These are phyloP conservation scores for Zenarchopterus dispar DNA, from an alignment of 2,797 vertebrate species.

Conservation along the genomic window DNA sequence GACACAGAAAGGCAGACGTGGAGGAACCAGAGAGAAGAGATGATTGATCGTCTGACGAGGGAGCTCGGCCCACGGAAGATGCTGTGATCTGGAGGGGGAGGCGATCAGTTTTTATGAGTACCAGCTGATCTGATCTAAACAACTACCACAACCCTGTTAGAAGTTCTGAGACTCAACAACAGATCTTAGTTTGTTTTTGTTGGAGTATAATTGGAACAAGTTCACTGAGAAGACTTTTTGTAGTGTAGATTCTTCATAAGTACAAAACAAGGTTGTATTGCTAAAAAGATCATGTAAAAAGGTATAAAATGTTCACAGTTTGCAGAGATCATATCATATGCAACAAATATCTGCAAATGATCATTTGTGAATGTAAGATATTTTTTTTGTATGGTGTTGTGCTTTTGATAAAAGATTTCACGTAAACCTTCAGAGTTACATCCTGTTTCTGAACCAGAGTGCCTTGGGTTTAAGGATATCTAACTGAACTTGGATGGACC, in stretches of 20 bases:
- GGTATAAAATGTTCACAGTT: constrained; percentile 13
- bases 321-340: constrained; percentile 6
- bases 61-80: constrained; percentile 21
- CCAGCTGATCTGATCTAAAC: constrained; percentile 8
- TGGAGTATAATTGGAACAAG: too few relatives aligned
- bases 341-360: neutral
- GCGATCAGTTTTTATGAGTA: constrained; percentile 37
- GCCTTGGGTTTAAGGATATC: too few relatives aligned
- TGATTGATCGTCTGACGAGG: constrained; percentile 20
- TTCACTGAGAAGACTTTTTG: too few relatives aligned
- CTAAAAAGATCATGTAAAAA: too few relatives aligned
- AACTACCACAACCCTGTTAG: too few relatives aligned
- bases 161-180: too few relatives aligned
- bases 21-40: constrained; percentile 22
- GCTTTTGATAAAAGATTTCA: constrained; percentile 1
- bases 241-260: too few relatives aligned
- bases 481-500: too few relatives aligned
- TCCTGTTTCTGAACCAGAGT: too few relatives aligned
- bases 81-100: constrained; percentile 26
- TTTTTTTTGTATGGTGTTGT: constrained; percentile 7
- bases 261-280: too few relatives aligned
- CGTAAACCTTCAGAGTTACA: too few relatives aligned
- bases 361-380: constrained; percentile 17
- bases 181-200: too few relatives aligned
- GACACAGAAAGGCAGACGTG: constrained; percentile 4